These are phyloP conservation scores for Oligia strigilis DNA, from an alignment of 2,888 invertebrate genomes.

Conservation along the genomic window DNA sequence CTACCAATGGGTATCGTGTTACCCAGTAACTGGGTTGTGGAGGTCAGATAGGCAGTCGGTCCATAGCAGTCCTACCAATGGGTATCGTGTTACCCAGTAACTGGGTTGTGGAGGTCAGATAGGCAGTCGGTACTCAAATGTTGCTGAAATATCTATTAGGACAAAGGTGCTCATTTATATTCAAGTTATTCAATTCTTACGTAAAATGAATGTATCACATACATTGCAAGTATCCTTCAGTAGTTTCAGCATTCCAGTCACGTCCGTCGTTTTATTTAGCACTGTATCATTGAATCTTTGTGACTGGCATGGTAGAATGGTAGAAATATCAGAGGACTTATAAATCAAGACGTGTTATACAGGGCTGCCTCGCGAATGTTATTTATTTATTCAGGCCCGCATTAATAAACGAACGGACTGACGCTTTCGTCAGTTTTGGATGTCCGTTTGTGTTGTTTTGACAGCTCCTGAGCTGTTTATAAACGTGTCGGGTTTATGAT, in stretches of 20 bases:
- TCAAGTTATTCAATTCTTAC: background rate
- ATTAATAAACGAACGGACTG: constrained; percentile 13
- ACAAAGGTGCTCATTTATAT: constrained; percentile 15
- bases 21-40: background rate
- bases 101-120: background rate
- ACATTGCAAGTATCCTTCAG: constrained; percentile 19
- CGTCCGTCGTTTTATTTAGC: constrained; percentile 68
- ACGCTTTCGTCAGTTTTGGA: constrained; percentile 32
- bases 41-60: background rate
- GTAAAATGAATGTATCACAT: constrained; percentile 12
- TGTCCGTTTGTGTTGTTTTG: constrained; percentile 35
- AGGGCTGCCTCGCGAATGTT: constrained; percentile 43
- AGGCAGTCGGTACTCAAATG: background rate
- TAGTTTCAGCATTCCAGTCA: constrained; percentile 54
- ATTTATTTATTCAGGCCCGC: constrained; percentile 27
- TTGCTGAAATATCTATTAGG: too few relatives aligned
- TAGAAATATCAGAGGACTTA: constrained; percentile 60
- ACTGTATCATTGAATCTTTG: constrained; percentile 67
- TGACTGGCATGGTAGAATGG: constrained; percentile 54
- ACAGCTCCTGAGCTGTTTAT: constrained; percentile 25
- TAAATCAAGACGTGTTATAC: constrained; percentile 50
- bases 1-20: too few relatives aligned
- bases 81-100: background rate
- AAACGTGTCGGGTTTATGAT: constrained; percentile 31
- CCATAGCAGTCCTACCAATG: too few relatives aligned